Conservation (phyloP, 2,113 vertebrate species). For the Australoheros scitulus region DNA sequence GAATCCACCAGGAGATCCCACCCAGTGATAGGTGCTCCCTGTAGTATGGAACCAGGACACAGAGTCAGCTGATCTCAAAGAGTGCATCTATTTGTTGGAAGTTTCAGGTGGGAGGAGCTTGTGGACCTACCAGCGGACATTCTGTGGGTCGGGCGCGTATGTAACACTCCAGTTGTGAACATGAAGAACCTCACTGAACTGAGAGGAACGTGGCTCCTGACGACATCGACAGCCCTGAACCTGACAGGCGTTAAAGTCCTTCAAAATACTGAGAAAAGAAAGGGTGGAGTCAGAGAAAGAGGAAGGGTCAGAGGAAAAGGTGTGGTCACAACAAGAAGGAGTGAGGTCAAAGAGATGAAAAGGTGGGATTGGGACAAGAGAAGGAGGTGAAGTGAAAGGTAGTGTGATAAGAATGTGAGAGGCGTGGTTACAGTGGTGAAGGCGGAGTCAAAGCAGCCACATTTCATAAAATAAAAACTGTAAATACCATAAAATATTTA, state of each 20-base stretch:
- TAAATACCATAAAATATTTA: background rate
- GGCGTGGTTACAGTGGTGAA: background rate
- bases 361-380: background rate
- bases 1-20: slow-evolving; percentile 95
- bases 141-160: slow-evolving; percentile 97
- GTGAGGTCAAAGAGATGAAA: background rate
- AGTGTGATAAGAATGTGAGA: background rate
- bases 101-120: background rate
- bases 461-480: background rate
- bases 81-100: fast-evolving
- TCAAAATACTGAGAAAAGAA: slow-evolving; percentile 86
- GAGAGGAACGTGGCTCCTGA: slow-evolving; percentile 87
- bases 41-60: background rate
- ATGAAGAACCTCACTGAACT: slow-evolving; percentile 91
- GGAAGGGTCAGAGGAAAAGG: no score
- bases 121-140: slow-evolving; percentile 90
- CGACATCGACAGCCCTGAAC: slow-evolving; percentile 91
- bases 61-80: background rate
- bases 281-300: background rate
- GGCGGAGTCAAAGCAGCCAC: background rate
- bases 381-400: background rate
- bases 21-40: slow-evolving; percentile 96
- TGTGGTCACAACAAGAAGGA: background rate
- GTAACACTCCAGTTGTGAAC: slow-evolving; percentile 91
- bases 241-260: slow-evolving; percentile 96